Base-by-base conservation (phyloP, 2,888 invertebrate genomes). In the Leucoma salicis region DNA sequence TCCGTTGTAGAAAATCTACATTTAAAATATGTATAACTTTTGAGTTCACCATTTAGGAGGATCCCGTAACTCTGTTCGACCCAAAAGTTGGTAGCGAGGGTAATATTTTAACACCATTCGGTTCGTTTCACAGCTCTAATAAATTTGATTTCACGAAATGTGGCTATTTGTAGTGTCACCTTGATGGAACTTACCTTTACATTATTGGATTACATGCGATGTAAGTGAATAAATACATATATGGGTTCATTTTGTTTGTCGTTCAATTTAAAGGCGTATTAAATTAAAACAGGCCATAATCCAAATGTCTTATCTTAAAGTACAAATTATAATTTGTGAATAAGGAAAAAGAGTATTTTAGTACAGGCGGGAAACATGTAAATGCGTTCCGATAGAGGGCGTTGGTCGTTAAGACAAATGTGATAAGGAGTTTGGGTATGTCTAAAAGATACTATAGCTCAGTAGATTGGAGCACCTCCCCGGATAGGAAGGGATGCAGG, bases 91-190 rank as follows among this genome's bases (percentile, higher is more conserved):
- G 31, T 31, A 15, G 14, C 31, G n/a, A 27, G 35, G 64, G 64
- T 70, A 68, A 63, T 52, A 40, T 45, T 51, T 47, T 58, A 63
- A 65, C 70, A 70, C 62, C 54, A 53, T 69, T 64, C 52, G 69
- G 48, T 62, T 56, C 57, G 50, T 42, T 62, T 50, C 60, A 59
- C 66, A 57, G 49, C 48, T 36, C 61, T 61, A 53, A 70, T 49
- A 56, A 56, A 61, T 64, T 61, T 58, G 60, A 57, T 56, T 58
- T 55, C 47, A 49, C 61, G 62, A 54, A 65, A 64, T 61, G 63
- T 53, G 47, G 51, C 48, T 31, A 42, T 46, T 42, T 43, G 43
- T 32, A 28, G 42, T 16, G 42, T 50, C 46, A 43, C 63, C 60
- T 54, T 62, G 63, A 62, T 63, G 53, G 48, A 45, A 18, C 34